Base-by-base conservation (phyloP, 1,140 invertebrate genomes). In the Pararge aegeria region DNA sequence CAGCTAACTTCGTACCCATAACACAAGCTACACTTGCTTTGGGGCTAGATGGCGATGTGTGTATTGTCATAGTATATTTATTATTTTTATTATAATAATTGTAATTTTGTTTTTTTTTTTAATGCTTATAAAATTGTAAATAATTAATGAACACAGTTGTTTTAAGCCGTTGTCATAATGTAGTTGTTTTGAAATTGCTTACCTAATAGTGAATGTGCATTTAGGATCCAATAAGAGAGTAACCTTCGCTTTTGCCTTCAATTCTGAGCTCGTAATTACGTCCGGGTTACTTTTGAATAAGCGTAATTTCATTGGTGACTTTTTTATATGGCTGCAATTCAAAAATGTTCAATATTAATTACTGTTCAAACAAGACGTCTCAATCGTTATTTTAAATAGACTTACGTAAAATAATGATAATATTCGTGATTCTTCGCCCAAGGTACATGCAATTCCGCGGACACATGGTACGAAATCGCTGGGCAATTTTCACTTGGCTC, bases 351-450 rank as follows among this genome's bases (percentile, higher is more conserved):
- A n/a, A n/a, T n/a, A n/a, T n/a, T n/a, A n/a, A n/a, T n/a, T n/a
- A n/a, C n/a, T n/a, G n/a, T n/a, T n/a, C n/a, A n/a, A n/a, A n/a
- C n/a, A n/a, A n/a, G n/a, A n/a, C n/a, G n/a, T n/a, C n/a, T n/a
- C n/a, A n/a, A n/a, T n/a, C n/a, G n/a, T n/a, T n/a, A n/a, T n/a
- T n/a, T n/a, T n/a, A n/a, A n/a, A n/a, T 30, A 74, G 80, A 87
- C 91, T 86, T 83, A 93, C 87, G 92, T 93, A 49, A 94, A 90
- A 73, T 92, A 92, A 66, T 91, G 86, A 70, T 92, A 91, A 55
- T 92, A 90, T 34, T 92, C 92, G 54, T 92, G 88, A 64, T 93
- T 93, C 4, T 87, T 73, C 10, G 91, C 92, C 93, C 94, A 94
- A 1, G 93, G 92, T 19, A 94, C 92, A 42, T 92, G 83, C 5